phyloP scores from a whole-genome alignment of 1,140 invertebrate species.

The Formica exsecta region DNA sequence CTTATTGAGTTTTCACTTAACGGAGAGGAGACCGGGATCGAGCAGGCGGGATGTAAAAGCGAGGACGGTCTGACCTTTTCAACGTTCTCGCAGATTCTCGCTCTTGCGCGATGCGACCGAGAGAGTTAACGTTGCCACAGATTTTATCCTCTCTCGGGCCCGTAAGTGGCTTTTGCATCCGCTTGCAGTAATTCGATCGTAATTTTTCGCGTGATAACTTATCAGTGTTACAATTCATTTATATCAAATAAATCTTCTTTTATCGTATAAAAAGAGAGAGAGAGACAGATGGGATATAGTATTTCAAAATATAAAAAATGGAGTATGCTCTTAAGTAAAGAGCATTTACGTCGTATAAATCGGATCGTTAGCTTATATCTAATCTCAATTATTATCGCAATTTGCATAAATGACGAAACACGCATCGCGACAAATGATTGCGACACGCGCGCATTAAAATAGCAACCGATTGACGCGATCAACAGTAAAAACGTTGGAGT shows the following conservation, averaged over 20 bases:
- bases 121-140: neutral
- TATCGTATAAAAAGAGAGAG: too few relatives aligned
- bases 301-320: neutral
- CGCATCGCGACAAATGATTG: conserved; percentile 22
- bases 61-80: conserved; percentile 33
- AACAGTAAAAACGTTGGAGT: conserved; percentile 34
- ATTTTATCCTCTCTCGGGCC: conserved; percentile 25
- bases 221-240: neutral
- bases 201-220: neutral
- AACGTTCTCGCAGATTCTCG: conserved; percentile 7
- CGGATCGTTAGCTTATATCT: neutral
- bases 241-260: neutral
- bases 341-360: neutral
- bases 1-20: conserved; percentile 59
- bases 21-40: neutral
- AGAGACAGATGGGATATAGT: neutral
- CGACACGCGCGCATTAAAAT: conserved; percentile 45
- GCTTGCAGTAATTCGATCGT: neutral
- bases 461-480: conserved; percentile 49
- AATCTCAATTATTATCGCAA: neutral
- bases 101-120: neutral
- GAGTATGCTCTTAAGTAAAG: neutral
- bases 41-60: conserved; percentile 33
- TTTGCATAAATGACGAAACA: conserved; percentile 20
- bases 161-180: neutral